These are phyloP conservation scores for Muraenolepis orangiensis DNA, from an alignment of 2,797 vertebrate species.

Conservation along the genomic window DNA sequence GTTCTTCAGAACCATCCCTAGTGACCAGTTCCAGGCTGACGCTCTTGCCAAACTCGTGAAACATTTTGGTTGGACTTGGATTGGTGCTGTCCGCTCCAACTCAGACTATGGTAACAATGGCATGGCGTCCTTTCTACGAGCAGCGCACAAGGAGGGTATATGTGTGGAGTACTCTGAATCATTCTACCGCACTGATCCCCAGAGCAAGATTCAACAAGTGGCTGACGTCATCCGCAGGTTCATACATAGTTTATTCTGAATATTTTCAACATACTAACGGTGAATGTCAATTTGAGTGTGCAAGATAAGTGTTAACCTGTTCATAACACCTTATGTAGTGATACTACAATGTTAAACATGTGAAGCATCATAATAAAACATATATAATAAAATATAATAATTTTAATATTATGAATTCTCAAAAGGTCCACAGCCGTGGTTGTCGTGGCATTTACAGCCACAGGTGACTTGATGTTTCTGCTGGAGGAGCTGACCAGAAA, in stretches of 20 bases:
- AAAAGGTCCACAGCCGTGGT: slow-evolving; percentile 60
- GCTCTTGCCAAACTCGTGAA: slow-evolving; percentile 67
- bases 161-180: slow-evolving; percentile 67
- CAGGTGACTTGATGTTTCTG: slow-evolving; percentile 56
- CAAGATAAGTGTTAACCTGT: no score
- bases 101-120: slow-evolving; percentile 72
- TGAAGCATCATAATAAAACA: not conserved
- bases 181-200: slow-evolving; percentile 54
- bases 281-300: not conserved
- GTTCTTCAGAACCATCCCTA: slow-evolving; percentile 74
- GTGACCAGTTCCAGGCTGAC: slow-evolving; percentile 68
- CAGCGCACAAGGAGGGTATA: slow-evolving; percentile 57
- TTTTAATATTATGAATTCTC: not conserved
- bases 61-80: slow-evolving; percentile 74
- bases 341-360: no score
- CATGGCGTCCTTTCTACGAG: slow-evolving; percentile 58
- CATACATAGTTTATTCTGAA: not conserved
- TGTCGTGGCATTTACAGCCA: slow-evolving; percentile 55
- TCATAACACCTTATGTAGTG: no score
- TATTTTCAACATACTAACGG: not conserved
- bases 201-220: slow-evolving; percentile 49
- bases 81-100: slow-evolving; percentile 66
- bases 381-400: not conserved
- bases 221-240: slow-evolving; percentile 61
- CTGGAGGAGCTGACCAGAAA: slow-evolving; percentile 51